phyloP scores from a whole-genome alignment of 2,113 vertebrate genomes.

The Corythaixoides concolor region DNA sequence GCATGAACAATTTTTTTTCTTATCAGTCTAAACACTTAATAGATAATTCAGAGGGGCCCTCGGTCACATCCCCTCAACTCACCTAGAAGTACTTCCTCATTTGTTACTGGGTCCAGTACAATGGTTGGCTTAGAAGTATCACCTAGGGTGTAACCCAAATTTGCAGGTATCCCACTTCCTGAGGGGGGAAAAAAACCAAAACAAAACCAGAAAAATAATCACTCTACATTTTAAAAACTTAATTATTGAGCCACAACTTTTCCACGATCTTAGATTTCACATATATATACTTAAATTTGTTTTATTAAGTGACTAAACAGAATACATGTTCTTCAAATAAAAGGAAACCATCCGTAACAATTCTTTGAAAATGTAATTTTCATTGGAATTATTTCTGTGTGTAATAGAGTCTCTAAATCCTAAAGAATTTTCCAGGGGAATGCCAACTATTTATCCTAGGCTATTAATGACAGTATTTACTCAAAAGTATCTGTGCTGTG shows the following conservation, averaged over 20 bases:
- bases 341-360: background rate
- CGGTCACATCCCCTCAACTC: conserved; percentile 18
- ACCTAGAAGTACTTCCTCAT: conserved; percentile 62
- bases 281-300: background rate
- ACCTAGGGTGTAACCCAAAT: background rate
- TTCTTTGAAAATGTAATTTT: background rate
- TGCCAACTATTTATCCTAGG: background rate
- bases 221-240: background rate
- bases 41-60: background rate
- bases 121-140: conserved; percentile 44
- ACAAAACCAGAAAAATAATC: background rate
- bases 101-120: conserved; percentile 64
- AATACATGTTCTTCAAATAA: background rate
- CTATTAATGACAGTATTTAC: background rate
- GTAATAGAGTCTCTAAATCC: background rate
- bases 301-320: background rate
- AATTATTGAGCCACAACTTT: background rate
- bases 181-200: background rate
- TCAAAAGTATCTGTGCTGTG: background rate
- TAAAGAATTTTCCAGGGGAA: background rate
- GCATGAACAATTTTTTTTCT: background rate
- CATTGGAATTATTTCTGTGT: background rate
- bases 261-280: background rate
- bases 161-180: conserved; percentile 18
- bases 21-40: background rate